Evolutionary conservation across 2,888 invertebrate genomes (phyloP), one percentile per base, ranked within the genome.

Genomic region (Tigriopus californicus): DNA sequence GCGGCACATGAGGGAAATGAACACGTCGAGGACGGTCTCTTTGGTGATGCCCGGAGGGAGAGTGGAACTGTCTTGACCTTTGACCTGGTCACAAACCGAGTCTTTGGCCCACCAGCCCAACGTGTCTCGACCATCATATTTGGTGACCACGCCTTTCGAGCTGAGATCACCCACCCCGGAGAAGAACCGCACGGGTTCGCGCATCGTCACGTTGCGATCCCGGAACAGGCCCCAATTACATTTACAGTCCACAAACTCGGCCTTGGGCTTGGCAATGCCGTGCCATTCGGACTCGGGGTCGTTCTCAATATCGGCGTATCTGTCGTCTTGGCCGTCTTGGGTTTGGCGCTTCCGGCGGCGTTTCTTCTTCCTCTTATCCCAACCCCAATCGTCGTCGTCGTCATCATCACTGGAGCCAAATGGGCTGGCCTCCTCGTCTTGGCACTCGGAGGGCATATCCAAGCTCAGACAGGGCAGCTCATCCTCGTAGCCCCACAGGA

Each of bases 141-240:
- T 8, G 20, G 20, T 22, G 13, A 57, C 57, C 2, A 20, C 20
- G 15, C 57, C 57, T 46, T 57, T 57, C 24, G 2, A 13, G 24
- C 20, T 5, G 12, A 57, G 2, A 46, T 57, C 46, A 6, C 44
- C n/a, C 13, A 57, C n/a, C 2, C 57, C 57, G 15, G 11, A 15
- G 24, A 41, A 22, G 22, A 57, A 22, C 15, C 24, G 6, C 13
- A 57, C 22, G 15, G 57, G 57, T 20, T 57, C 25, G n/a, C 57
- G 18, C 18, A 57, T 33, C 8, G 57, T 57, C 13, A 57, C 46
- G 20, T 57, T 57, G 1, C 57, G 25, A 18, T 57, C 57, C 10
- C 57, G 40, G 22, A 57, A 57, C n/a, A 57, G 57, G 13, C 57
- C 57, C 57, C 57, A 57, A 46, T 44, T 57, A 20, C 57, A 57